Evolutionary conservation across 2,113 vertebrate genomes (phyloP), one percentile per base, ranked within the genome.

Genomic region (Pangasianodon hypophthalmus): DNA sequence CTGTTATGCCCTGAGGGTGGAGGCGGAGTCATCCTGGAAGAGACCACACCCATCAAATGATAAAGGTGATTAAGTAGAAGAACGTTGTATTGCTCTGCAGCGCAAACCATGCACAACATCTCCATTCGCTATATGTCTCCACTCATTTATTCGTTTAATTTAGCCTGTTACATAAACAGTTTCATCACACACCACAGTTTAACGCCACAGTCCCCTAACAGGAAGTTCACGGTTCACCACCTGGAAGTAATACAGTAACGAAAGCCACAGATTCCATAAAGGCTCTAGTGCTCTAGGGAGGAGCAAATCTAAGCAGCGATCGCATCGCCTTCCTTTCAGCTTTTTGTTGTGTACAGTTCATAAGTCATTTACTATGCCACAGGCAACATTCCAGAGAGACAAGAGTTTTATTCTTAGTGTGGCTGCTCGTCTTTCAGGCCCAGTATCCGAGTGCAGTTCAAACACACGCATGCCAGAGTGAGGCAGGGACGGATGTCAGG

Each of bases 341-440:
- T 75, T 80, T 79, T 86, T 92, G 90, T 92, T 91, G 81, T 48
- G 69, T 86, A 88, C 77, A 87, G 88, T 93, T 89, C 91, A 92
- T 87, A 91, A 91, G 90, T 92, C 85, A 90, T 82, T 92, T 80
- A 89, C 88, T 88, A 82, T 48, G 83, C 88, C 69, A 46, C 91
- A 92, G 89, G 91, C 84, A 88, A 89, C 90, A 88, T 88, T 92
- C 91, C 90, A 90, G 56, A 88, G 48, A 88, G 77, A 91, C 86
- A 89, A 85, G 14, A 29, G 88, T 48, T 89, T 91, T 93, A 92
- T 92, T 93, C 92, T 77, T 90, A 87, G 89, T 88, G 44, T 11
- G 69, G 69, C 48, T 75, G 92, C 92, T 93, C 92, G 90, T 88
- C 84, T 91, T 19, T 69, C 69, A 87, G 86, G 50, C 90, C 91